phyloP scores from a whole-genome alignment of 2,113 vertebrate species.

The Tylochromis polylepis region DNA sequence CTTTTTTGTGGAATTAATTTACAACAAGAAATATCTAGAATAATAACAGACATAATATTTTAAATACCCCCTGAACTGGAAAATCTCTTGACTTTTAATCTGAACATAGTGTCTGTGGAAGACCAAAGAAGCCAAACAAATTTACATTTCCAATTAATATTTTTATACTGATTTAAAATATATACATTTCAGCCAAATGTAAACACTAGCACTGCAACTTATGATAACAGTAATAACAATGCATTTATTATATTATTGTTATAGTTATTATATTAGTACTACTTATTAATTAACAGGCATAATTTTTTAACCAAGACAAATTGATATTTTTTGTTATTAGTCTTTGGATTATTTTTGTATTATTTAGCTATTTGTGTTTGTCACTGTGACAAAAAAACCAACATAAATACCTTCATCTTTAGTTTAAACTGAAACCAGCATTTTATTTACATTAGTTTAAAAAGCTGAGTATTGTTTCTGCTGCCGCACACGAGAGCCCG shows the following conservation, averaged over 20 bases:
- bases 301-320: not conserved
- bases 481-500: not conserved
- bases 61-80: not conserved
- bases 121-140: not conserved
- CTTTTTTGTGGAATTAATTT: no score
- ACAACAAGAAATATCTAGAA: not conserved
- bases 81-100: not conserved
- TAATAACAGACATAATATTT: not conserved
- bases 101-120: not conserved
- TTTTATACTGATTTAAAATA: not conserved
- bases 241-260: not conserved
- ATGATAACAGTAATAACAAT: not conserved
- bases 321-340: not conserved
- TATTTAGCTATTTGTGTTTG: not conserved
- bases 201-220: not conserved
- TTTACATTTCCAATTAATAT: not conserved
- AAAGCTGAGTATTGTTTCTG: not conserved
- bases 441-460: not conserved
- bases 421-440: not conserved
- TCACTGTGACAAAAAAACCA: rapidly evolving
- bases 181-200: not conserved
- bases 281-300: not conserved
- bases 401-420: not conserved
- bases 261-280: not conserved
- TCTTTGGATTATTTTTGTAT: not conserved